These are phyloP conservation scores for Psittacula echo DNA, from an alignment of 2,797 vertebrate species.

Conservation along the genomic window DNA sequence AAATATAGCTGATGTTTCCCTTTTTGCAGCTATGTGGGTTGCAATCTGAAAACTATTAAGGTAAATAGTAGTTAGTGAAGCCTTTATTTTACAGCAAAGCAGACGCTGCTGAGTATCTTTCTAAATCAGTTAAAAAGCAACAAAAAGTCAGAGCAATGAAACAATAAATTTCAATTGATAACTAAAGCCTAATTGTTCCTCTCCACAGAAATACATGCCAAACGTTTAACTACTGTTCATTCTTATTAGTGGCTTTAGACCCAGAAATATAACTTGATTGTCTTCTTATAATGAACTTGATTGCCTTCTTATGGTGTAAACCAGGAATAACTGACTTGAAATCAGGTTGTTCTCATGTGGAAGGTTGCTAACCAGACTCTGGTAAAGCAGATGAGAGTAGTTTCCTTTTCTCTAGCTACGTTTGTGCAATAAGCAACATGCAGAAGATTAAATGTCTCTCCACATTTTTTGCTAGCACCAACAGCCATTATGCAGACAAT, in stretches of 20 bases:
- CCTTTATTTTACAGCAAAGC: neutral
- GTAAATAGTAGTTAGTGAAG: neutral
- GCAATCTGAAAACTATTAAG: constrained; percentile 24
- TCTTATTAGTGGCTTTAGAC: neutral
- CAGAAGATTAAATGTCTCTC: neutral
- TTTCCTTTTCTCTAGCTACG: neutral
- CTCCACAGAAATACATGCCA: neutral
- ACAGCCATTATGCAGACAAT: neutral
- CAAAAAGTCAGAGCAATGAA: neutral
- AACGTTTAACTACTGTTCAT: neutral
- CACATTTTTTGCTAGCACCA: neutral
- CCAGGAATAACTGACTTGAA: neutral
- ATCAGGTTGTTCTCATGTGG: neutral
- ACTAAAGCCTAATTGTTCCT: neutral
- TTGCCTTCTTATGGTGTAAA: neutral
- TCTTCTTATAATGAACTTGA: too few species aligned
- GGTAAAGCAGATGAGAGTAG: neutral
- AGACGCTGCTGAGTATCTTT: neutral
- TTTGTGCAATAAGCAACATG: neutral
- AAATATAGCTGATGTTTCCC: constrained; percentile 70
- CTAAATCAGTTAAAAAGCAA: neutral
- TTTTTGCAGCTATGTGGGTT: constrained; percentile 42
- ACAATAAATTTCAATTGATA: neutral
- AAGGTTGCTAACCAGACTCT: neutral
- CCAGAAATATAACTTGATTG: neutral